Conservation (phyloP, 2,888 invertebrate species). For the Ypsolopha scabrella region DNA sequence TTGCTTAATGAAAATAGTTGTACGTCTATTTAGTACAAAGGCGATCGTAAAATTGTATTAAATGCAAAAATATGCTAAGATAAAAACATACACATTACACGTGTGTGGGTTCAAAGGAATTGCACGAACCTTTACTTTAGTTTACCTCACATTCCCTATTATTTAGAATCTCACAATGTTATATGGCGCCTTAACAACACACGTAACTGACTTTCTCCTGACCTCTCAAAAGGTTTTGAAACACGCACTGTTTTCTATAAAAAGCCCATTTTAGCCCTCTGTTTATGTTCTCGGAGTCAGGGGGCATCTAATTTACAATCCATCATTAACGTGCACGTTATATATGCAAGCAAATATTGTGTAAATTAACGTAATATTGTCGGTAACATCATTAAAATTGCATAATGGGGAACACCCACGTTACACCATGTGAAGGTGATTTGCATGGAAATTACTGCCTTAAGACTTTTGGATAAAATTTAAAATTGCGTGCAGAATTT, state of each 20-base stretch:
- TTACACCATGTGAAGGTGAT: no score
- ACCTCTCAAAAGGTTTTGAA: slow-evolving; percentile 50
- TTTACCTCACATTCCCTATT: neutral
- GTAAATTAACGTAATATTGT: slow-evolving; percentile 1
- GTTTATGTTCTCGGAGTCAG: slow-evolving; percentile 37
- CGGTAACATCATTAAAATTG: neutral
- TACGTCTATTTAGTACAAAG: no score
- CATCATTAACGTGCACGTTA: neutral
- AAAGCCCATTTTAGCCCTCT: slow-evolving; percentile 31
- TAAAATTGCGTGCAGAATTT: no score
- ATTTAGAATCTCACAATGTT: neutral
- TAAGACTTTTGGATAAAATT: no score
- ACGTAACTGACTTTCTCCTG: slow-evolving; percentile 60
- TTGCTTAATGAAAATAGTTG: no score
- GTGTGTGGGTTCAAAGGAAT: no score
- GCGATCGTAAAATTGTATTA: no score
- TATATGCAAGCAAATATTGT: neutral
- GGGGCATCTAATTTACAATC: slow-evolving; percentile 1
- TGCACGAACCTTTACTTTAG: neutral
- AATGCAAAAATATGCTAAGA: no score
- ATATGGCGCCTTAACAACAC: neutral
- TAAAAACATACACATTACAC: no score
- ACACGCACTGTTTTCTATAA: slow-evolving; percentile 35
- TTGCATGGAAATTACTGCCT: no score
- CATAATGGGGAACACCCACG: neutral